Evolutionary conservation across 2,113 vertebrate species (phyloP), one percentile per base, ranked within the genome.

Genomic region (Urocitellus parryii): DNA sequence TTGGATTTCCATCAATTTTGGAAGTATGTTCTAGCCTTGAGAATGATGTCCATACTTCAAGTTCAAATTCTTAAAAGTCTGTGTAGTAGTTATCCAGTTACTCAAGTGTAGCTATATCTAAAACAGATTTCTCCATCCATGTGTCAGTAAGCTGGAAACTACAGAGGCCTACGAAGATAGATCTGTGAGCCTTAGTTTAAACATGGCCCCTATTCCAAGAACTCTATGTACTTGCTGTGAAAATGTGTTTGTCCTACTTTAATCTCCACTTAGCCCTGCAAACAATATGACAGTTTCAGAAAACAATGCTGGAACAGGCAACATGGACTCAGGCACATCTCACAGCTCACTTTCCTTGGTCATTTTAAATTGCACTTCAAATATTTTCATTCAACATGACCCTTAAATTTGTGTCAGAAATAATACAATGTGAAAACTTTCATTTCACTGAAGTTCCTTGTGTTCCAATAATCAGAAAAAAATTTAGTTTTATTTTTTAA

Each of bases 321-420:
- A 95, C 56, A 53, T 87, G 94, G 81, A 22, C 96, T 90, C 48
- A 77, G 51, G 25, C 13, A 16, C 87, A 96, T 96, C 90, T 94
- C 83, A 94, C 61, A 93, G 93, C 72, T 98, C 11, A 63, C 70
- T 97, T 97, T 67, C 88, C 78, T 93, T 96, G 93, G 79, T 81
- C 92, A 93, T 97, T 97, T 98, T 96, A 97, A 98, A 98, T 94
- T 97, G 80, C 18, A 89, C 29, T 94, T 96, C 93, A 98, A 96
- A 96, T 51, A 83, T 65, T 94, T 97, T 73, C 48, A 96, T 92
- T 63, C 83, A 72, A 12, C 61, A 86, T n/a, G 29, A 94, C 68
- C 83, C 39, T 94, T 82, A 81, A 17, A 90, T 95, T 94, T 95
- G 72, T 96, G 76, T 97, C 78, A 85, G 78, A 97, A 97, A 27